A percentile compares a stretch with the other conserved stretches of the same genome.
Conservation (phyloP, 2,113 vertebrate genomes). For the Fukomys damarensis region DNA sequence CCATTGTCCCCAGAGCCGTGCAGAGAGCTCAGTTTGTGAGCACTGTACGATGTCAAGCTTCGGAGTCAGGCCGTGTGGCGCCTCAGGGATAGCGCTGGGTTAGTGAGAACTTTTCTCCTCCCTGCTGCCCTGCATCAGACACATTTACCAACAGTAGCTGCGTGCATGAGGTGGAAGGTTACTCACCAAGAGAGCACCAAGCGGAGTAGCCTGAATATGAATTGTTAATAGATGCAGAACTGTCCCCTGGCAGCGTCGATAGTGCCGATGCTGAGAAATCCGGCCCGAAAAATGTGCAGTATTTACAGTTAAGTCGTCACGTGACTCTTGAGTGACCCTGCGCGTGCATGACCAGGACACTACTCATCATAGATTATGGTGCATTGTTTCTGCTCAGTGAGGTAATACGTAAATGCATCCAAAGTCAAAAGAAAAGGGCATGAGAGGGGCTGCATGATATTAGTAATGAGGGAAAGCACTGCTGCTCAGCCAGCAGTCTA, state of each 20-base stretch:
- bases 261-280: rapidly evolving
- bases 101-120: not conserved
- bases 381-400: not conserved
- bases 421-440: not conserved
- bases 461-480: not conserved
- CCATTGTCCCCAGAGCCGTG: not conserved
- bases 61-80: not conserved
- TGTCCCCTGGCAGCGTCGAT: not conserved
- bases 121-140: not conserved
- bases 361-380: not conserved
- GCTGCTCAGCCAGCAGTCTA: not conserved
- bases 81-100: not conserved
- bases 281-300: not conserved
- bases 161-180: not conserved
- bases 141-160: not conserved
- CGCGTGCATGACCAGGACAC: not conserved
- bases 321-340: not conserved
- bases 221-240: not conserved
- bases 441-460: not conserved
- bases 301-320: not conserved
- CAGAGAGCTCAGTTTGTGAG: not conserved
- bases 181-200: not conserved
- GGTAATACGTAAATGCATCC: not conserved
- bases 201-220: not conserved
- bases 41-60: not conserved